These are phyloP conservation scores for Chrysolina haemoptera DNA, from an alignment of 2,888 invertebrate genomes.

Conservation along the genomic window DNA sequence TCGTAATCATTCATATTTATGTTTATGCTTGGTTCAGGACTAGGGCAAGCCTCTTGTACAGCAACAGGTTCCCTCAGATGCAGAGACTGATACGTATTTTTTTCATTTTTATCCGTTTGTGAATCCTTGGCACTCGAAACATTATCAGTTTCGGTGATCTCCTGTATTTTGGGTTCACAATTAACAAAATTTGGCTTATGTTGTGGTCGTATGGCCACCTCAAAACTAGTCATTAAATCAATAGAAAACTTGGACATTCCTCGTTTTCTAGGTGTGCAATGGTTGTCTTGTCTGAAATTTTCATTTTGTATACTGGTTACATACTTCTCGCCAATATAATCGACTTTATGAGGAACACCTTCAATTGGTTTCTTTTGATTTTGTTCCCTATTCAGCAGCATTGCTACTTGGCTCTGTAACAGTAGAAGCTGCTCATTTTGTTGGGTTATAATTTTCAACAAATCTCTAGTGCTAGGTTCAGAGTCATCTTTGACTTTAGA, in stretches of 20 bases:
- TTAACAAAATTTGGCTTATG: conserved; percentile 49
- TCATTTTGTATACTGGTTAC: conserved; percentile 54
- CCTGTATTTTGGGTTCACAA: conserved; percentile 61
- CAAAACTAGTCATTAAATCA: conserved; percentile 82
- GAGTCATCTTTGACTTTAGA: conserved; percentile 57
- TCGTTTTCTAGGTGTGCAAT: conserved; percentile 65
- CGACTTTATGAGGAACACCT: conserved; percentile 52
- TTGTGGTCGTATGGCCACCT: conserved; percentile 69
- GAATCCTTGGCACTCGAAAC: conserved; percentile 14
- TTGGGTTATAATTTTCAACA: conserved; percentile 74
- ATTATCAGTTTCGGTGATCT: conserved; percentile 60
- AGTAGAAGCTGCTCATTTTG: conserved; percentile 79
- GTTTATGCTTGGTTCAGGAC: conserved; percentile 71
- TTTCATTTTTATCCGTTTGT: conserved; percentile 39
- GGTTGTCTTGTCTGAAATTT: conserved; percentile 42
- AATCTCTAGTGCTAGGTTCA: conserved; percentile 74
- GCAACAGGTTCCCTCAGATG: conserved; percentile 62
- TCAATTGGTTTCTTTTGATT: conserved; percentile 58
- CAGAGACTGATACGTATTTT: conserved; percentile 60
- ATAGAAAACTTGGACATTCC: conserved; percentile 75
- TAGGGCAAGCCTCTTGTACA: conserved; percentile 66
- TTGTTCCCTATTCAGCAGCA: conserved; percentile 68
- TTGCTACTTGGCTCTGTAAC: conserved; percentile 77
- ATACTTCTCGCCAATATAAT: conserved; percentile 39
- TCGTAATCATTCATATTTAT: conserved; percentile 72